Evolutionary conservation across 2,888 invertebrate species (phyloP).

Genomic region (Phrixothrix hirtus): DNA sequence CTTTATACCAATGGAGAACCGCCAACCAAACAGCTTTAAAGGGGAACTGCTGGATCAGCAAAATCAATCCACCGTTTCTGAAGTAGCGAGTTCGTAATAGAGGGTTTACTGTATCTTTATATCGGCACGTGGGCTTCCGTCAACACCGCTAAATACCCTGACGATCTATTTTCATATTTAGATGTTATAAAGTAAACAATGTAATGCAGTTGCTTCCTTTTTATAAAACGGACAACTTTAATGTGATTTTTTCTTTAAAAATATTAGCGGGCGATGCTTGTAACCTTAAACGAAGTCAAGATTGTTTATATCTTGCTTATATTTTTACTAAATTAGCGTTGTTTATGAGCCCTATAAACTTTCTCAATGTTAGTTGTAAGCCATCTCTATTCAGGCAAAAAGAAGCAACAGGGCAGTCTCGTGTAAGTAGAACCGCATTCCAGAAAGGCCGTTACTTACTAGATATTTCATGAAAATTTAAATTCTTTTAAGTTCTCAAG

Average conservation of each 20-base stretch:
- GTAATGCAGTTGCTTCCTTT: not conserved
- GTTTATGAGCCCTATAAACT: slow-evolving; percentile 11
- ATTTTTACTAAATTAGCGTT: slow-evolving; percentile 2
- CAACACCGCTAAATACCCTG: slow-evolving; percentile 28
- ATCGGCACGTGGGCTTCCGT: slow-evolving; percentile 30
- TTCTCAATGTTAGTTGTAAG: slow-evolving; percentile 4
- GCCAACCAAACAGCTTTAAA: slow-evolving; percentile 49
- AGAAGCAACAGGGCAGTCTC: slow-evolving; percentile 28
- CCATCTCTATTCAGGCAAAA: slow-evolving; percentile 28
- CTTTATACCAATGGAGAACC: slow-evolving; percentile 46
- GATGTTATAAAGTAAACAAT: slow-evolving; percentile 2
- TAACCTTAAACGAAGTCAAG: no score
- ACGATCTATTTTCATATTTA: slow-evolving; percentile 19
- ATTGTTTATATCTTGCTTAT: no score
- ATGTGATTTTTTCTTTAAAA: no score
- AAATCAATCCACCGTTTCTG: slow-evolving; percentile 45
- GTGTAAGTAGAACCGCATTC: slow-evolving; percentile 32
- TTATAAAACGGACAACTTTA: not conserved
- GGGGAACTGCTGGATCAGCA: slow-evolving; percentile 47
- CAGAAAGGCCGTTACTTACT: slow-evolving; percentile 31
- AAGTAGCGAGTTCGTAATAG: slow-evolving; percentile 30
- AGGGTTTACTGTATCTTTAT: slow-evolving; percentile 27
- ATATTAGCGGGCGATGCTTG: no score
- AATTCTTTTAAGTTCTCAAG: slow-evolving; percentile 8
- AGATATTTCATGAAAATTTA: slow-evolving; percentile 30